These are phyloP conservation scores for Rotaria macrura DNA, from an alignment of 2,888 invertebrate genomes.

Conservation along the genomic window DNA sequence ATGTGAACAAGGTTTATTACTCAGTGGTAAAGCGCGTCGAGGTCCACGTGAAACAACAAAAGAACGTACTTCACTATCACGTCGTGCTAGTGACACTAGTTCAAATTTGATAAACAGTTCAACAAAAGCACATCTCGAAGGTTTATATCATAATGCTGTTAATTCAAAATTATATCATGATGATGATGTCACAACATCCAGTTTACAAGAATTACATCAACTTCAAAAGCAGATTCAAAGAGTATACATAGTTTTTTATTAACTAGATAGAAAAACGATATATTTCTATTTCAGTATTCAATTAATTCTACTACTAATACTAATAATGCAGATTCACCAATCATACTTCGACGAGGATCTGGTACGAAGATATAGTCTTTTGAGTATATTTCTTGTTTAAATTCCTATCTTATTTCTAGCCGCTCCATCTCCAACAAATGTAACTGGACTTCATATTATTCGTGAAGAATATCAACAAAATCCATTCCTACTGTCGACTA, in stretches of 20 bases:
- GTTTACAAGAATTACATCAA: constrained; percentile 21
- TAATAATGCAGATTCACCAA: background rate
- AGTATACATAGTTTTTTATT: too few species aligned
- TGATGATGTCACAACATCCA: constrained; percentile 11
- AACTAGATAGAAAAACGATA: too few species aligned
- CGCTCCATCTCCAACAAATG: background rate
- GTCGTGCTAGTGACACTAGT: constrained; percentile 10
- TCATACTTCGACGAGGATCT: background rate
- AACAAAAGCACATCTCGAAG: background rate
- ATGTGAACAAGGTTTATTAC: constrained; percentile 11
- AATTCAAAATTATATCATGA: background rate
- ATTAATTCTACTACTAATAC: too few species aligned
- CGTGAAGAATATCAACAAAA: background rate
- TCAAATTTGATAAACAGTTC: background rate
- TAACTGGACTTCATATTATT: background rate
- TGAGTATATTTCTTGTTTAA: too few species aligned
- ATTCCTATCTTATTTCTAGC: background rate
- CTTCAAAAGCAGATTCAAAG: constrained; percentile 16
- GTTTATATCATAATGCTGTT: constrained; percentile 9
- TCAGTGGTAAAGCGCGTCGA: background rate
- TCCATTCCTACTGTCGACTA: background rate
- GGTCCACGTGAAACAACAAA: background rate
- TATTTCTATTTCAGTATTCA: background rate
- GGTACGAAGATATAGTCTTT: background rate
- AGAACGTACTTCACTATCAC: background rate